These are phyloP conservation scores for Hapalemur alaotrensis DNA, from an alignment of 2,797 vertebrate genomes.

Conservation along the genomic window DNA sequence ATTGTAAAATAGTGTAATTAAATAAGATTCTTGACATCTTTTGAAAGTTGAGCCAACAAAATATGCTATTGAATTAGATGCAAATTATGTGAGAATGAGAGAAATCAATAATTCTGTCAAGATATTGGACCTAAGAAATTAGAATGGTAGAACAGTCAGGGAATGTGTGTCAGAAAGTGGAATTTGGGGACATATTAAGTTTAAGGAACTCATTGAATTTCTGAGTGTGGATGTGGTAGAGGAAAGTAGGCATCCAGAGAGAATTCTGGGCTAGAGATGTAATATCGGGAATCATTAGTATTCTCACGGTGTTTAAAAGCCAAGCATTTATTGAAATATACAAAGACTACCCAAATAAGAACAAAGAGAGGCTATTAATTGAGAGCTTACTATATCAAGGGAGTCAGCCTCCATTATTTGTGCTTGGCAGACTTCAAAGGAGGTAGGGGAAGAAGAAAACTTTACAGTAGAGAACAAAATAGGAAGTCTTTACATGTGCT, in stretches of 20 bases:
- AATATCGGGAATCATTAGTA: not conserved
- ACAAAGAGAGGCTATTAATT: not conserved
- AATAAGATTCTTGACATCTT: not conserved
- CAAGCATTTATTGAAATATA: not conserved
- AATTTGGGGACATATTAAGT: not conserved
- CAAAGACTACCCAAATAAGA: not conserved
- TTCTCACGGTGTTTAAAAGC: not conserved
- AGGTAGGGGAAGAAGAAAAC: not conserved
- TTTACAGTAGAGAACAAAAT: not conserved
- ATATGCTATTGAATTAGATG: not conserved
- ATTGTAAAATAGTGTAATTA: not conserved
- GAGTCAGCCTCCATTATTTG: not conserved
- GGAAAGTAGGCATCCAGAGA: not conserved
- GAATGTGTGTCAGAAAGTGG: accelerated
- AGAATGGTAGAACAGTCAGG: not conserved
- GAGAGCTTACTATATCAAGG: not conserved
- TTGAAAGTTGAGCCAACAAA: not conserved
- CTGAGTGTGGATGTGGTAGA: not conserved
- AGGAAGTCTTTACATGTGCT: not conserved
- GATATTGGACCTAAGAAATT: not conserved
- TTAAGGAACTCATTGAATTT: not conserved
- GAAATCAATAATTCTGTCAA: not conserved
- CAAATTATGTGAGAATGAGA: not conserved
- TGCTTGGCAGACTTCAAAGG: not conserved
- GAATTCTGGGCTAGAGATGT: not conserved